These are phyloP conservation scores for Dynastes hyllus DNA, from an alignment of 2,888 invertebrate genomes.

Conservation along the genomic window DNA sequence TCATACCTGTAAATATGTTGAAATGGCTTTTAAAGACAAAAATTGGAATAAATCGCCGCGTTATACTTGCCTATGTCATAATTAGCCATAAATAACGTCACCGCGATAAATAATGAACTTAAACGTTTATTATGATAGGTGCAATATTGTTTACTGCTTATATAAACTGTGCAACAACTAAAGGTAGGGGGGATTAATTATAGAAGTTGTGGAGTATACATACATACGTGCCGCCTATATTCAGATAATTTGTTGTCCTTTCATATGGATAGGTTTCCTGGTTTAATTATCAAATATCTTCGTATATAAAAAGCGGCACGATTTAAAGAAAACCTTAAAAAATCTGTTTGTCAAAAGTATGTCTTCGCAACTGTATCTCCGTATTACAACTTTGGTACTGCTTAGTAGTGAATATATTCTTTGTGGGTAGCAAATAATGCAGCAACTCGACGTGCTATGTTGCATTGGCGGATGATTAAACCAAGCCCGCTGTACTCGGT, in stretches of 20 bases:
- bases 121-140: slow-evolving; percentile 31
- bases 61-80: slow-evolving; percentile 20
- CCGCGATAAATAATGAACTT: slow-evolving; percentile 23
- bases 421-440: too few relatives aligned
- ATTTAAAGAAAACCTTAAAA: too few relatives aligned
- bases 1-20: slow-evolving; percentile 27
- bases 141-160: slow-evolving; percentile 22
- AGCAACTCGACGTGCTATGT: too few relatives aligned
- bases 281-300: too few relatives aligned
- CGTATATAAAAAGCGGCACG: too few relatives aligned
- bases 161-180: slow-evolving; percentile 5
- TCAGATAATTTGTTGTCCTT: background rate
- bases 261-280: too few relatives aligned
- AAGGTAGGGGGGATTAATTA: background rate
- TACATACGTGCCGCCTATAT: background rate
- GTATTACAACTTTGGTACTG: too few relatives aligned
- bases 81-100: slow-evolving; percentile 33
- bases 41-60: slow-evolving; percentile 22
- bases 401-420: too few relatives aligned
- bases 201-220: background rate
- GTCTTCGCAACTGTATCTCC: too few relatives aligned
- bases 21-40: slow-evolving; percentile 33
- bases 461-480: too few relatives aligned
- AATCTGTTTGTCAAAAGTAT: too few relatives aligned
- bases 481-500: too few relatives aligned